Evolutionary conservation across 2,888 invertebrate genomes (phyloP).

Genomic region (Ophraella communa): DNA sequence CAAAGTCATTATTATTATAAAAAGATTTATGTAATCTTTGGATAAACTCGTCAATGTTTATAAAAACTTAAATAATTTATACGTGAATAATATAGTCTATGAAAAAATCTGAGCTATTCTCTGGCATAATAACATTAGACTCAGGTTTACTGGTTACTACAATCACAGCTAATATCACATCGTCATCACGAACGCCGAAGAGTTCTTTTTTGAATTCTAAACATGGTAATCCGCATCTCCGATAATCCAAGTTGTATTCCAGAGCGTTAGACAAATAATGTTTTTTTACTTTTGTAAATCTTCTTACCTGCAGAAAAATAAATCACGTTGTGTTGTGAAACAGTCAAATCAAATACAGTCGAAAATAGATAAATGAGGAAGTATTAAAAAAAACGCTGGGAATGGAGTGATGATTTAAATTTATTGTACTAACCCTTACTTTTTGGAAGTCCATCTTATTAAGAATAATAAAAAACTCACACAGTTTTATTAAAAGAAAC

Average conservation of each 20-base stretch:
- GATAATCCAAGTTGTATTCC: constrained; percentile 42
- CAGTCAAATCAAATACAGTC: too few relatives aligned
- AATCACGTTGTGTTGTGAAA: too few relatives aligned
- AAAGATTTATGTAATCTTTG: too few relatives aligned
- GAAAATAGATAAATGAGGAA: too few relatives aligned
- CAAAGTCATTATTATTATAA: too few relatives aligned
- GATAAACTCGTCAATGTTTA: too few relatives aligned
- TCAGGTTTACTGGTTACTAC: constrained; percentile 35
- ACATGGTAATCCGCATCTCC: constrained; percentile 35
- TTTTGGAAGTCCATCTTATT: too few relatives aligned
- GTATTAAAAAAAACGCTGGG: too few relatives aligned
- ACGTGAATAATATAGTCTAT: constrained; percentile 40
- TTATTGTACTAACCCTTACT: too few relatives aligned
- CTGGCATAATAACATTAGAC: constrained; percentile 25
- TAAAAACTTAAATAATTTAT: background rate
- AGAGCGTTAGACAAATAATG: constrained; percentile 30
- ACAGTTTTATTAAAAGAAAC: too few relatives aligned
- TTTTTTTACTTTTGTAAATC: constrained; percentile 36
- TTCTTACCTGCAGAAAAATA: constrained; percentile 39
- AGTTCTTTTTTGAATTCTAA: constrained; percentile 23
- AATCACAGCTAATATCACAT: constrained; percentile 40
- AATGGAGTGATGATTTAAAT: too few relatives aligned
- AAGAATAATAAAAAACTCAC: too few relatives aligned
- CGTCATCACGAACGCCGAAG: background rate
- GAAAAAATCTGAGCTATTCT: constrained; percentile 42